Percentiles rank a stretch among this genome's conserved stretches.
Conservation (phyloP, 2,888 invertebrate species). For the Branchellion lobata region DNA sequence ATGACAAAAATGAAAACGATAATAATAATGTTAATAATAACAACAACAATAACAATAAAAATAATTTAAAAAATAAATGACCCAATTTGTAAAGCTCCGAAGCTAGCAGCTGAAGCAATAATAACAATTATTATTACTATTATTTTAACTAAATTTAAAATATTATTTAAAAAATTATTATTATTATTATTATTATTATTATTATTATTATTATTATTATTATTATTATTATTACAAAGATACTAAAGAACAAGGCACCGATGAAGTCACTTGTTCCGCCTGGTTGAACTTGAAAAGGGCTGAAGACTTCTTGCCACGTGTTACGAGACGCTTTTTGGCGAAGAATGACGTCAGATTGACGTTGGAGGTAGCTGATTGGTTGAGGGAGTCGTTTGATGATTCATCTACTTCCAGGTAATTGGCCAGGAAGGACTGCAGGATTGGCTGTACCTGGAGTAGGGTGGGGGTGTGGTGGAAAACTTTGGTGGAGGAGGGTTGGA, state of each 20-base stretch:
- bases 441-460: constrained; percentile 6
- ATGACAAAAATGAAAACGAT: constrained; percentile 29
- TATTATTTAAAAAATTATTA: not conserved
- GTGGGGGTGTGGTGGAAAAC: no score
- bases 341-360: constrained; percentile 64
- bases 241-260: no score
- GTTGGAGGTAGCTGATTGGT: constrained; percentile 53
- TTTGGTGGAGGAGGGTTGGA: no score
- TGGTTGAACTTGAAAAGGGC: constrained; percentile 73
- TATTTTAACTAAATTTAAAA: no score
- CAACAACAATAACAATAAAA: no score
- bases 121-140: no score
- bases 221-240: no score
- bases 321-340: constrained; percentile 61
- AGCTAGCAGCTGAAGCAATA: no score
- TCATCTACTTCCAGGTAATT: constrained; percentile 81
- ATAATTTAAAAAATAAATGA: no score
- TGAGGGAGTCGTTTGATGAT: constrained; percentile 62
- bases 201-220: no score
- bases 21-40: no score
- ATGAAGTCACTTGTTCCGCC: constrained; percentile 67
- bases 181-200: not conserved
- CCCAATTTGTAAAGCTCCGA: not conserved
- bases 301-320: constrained; percentile 59
- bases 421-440: constrained; percentile 67